phyloP scores from a whole-genome alignment of 2,888 invertebrate species.

The Arenicola marina region DNA sequence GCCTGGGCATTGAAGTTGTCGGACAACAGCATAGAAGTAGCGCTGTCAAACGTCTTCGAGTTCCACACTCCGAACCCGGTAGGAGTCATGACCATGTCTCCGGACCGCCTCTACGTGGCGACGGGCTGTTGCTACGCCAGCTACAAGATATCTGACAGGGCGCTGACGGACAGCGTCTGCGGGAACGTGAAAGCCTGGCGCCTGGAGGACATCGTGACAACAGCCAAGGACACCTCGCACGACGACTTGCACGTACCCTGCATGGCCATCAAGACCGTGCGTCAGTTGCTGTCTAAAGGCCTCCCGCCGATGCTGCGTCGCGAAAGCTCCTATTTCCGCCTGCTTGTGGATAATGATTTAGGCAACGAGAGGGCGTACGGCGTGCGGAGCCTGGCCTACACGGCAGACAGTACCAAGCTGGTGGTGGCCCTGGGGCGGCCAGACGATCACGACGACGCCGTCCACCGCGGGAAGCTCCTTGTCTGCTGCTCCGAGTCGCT shows the following conservation, averaged over 20 bases:
- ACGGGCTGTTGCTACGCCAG: constrained; percentile 30
- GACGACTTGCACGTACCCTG: constrained; percentile 13
- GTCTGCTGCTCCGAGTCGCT: too few relatives aligned
- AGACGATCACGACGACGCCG: constrained; percentile 14
- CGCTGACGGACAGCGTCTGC: too few relatives aligned
- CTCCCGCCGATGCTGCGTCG: not conserved
- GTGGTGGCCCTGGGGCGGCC: constrained; percentile 28
- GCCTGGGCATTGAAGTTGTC: too few relatives aligned
- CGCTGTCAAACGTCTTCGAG: constrained; percentile 8
- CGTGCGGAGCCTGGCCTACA: constrained; percentile 20
- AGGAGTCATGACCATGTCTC: constrained; percentile 19
- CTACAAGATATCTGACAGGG: too few relatives aligned
- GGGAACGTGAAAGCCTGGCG: constrained; percentile 28
- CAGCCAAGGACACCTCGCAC: constrained; percentile 2
- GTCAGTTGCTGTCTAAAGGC: constrained; percentile 19
- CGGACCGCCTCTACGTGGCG: constrained; percentile 14
- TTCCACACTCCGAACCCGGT: constrained; percentile 26
- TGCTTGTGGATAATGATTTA: too few relatives aligned
- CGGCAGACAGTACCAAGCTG: constrained; percentile 16
- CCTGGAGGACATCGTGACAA: constrained; percentile 5
- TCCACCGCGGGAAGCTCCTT: too few relatives aligned
- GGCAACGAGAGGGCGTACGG: constrained; percentile 13
- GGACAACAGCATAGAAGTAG: too few relatives aligned
- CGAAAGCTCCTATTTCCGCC: too few relatives aligned
- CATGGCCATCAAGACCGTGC: constrained; percentile 18